These are phyloP conservation scores for Diachasmimorpha longicaudata DNA, from an alignment of 1,140 invertebrate genomes.

Conservation along the genomic window DNA sequence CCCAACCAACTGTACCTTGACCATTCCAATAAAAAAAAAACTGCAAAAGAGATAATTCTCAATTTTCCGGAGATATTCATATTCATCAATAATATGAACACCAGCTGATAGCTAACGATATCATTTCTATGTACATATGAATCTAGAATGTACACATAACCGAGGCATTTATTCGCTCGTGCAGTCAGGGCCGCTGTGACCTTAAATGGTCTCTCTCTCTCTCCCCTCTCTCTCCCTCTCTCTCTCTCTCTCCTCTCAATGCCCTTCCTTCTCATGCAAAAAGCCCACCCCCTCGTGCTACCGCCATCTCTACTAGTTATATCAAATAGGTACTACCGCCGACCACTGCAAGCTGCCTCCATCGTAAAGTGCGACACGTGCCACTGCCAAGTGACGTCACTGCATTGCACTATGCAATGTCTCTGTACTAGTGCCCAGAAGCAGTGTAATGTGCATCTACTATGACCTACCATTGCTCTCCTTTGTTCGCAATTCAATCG, in stretches of 20 bases:
- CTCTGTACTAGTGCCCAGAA: not conserved
- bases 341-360: slow-evolving; percentile 26
- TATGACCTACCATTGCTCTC: not conserved
- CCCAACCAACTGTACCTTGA: too few relatives aligned
- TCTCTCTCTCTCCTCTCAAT: not conserved
- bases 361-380: slow-evolving; percentile 50
- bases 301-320: not conserved
- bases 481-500: not conserved
- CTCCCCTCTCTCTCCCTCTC: slow-evolving; percentile 23
- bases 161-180: not conserved
- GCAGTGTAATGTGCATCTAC: slow-evolving; percentile 15
- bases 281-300: not conserved
- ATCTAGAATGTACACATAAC: not conserved
- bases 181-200: slow-evolving; percentile 60
- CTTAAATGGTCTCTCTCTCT: slow-evolving; percentile 44
- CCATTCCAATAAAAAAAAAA: too few relatives aligned
- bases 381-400: slow-evolving; percentile 52
- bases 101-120: too few relatives aligned
- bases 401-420: slow-evolving; percentile 42
- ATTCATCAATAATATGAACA: too few relatives aligned
- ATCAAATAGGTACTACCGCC: slow-evolving; percentile 25
- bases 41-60: not conserved
- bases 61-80: not conserved
- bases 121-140: not conserved
- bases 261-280: not conserved